These are phyloP conservation scores for Magallana ariakensis DNA, from an alignment of 1,140 invertebrate species.

Conservation along the genomic window DNA sequence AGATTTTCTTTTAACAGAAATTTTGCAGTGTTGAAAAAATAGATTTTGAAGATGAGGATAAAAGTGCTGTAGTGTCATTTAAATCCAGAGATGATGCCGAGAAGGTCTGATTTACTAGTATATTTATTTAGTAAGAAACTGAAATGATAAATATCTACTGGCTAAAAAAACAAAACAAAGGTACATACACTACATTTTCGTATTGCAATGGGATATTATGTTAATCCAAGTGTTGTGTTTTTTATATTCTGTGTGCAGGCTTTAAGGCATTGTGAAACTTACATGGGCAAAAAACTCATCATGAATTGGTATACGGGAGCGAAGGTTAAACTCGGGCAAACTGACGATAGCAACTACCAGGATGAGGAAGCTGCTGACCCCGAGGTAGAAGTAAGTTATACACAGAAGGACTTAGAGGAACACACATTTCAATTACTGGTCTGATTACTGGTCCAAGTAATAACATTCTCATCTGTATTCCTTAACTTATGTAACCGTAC, in stretches of 20 bases:
- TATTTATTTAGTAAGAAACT: too few species aligned
- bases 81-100: constrained; percentile 88
- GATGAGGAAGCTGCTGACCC: constrained; percentile 64
- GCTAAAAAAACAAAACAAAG: too few species aligned
- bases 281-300: constrained; percentile 78
- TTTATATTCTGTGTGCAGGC: constrained; percentile 67
- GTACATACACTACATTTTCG: too few species aligned
- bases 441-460: too few species aligned
- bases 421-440: too few species aligned
- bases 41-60: constrained; percentile 84
- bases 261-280: constrained; percentile 77
- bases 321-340: constrained; percentile 66
- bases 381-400: constrained; percentile 52
- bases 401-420: too few species aligned
- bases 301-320: constrained; percentile 79
- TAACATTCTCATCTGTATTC: too few species aligned
- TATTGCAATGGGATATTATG: too few species aligned
- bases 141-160: too few species aligned
- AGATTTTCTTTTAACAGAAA: constrained; percentile 81
- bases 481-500: too few species aligned
- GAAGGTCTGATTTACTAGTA: constrained; percentile 71
- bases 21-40: constrained; percentile 87
- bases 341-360: constrained; percentile 48
- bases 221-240: neutral
- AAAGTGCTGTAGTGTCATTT: constrained; percentile 86